Percentiles rank a stretch among this genome's conserved stretches.
These are phyloP conservation scores for Ptyas mucosa DNA, from an alignment of 2,113 vertebrate genomes.

Conservation along the genomic window DNA sequence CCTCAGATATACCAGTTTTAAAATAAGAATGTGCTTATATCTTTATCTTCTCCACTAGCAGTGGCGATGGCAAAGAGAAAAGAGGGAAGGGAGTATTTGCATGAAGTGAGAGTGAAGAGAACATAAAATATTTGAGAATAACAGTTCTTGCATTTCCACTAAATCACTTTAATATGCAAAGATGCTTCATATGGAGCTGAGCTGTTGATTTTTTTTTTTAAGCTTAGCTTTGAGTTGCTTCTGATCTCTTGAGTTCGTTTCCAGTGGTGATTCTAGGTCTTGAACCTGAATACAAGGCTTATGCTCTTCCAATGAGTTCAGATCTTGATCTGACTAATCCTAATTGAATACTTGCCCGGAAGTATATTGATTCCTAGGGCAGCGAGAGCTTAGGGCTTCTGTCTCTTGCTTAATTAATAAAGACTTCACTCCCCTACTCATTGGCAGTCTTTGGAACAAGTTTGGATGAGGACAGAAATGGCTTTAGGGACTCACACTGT, in stretches of 20 bases:
- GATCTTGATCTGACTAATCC: neutral
- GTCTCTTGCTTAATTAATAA: neutral
- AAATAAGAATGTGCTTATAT: neutral
- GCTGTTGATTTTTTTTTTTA: neutral
- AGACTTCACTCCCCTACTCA: neutral
- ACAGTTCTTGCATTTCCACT: neutral
- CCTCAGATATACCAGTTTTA: neutral
- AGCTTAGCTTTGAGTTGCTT: neutral
- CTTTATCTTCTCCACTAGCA: neutral
- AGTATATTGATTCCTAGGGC: neutral
- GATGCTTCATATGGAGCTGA: neutral
- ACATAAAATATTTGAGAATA: neutral
- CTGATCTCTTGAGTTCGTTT: neutral
- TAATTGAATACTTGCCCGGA: neutral
- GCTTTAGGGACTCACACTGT: neutral
- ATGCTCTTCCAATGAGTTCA: neutral
- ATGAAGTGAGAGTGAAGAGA: neutral
- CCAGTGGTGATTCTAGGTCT: neutral
- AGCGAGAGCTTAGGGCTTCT: neutral
- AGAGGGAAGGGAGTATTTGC: neutral
- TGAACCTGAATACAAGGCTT: neutral
- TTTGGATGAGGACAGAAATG: neutral
- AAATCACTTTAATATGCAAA: neutral
- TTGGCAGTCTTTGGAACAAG: neutral
- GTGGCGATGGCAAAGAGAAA: neutral